These are phyloP conservation scores for Sinhomidia bicolor DNA, from an alignment of 2,888 invertebrate species.

Conservation along the genomic window DNA sequence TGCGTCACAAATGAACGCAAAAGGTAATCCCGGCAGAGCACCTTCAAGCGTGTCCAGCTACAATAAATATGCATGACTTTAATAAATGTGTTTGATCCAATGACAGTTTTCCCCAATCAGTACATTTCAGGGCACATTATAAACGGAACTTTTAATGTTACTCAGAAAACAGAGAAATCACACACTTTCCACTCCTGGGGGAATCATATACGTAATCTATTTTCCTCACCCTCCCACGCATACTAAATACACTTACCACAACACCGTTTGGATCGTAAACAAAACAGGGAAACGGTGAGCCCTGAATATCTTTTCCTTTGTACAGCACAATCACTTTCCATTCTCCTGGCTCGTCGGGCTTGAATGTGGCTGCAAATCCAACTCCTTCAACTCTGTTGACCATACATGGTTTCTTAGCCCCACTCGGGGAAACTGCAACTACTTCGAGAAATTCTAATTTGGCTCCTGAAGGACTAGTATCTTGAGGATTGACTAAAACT, in stretches of 20 bases:
- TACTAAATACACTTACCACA: conserved; percentile 82
- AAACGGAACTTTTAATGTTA: too few species aligned
- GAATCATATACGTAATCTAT: too few species aligned
- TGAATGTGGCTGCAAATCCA: conserved; percentile 97
- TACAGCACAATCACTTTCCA: conserved; percentile 98
- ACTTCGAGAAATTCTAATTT: conserved; percentile 92
- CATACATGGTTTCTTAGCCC: conserved; percentile 90
- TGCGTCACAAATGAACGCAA: conserved; percentile 90
- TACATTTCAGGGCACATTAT: too few species aligned
- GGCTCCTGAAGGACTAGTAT: conserved; percentile 82
- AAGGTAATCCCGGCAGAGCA: conserved; percentile 92
- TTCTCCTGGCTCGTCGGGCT: conserved; percentile 97
- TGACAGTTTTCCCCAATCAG: too few species aligned
- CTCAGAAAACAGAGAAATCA: too few species aligned
- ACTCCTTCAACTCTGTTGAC: conserved; percentile 89
- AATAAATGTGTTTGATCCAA: too few species aligned
- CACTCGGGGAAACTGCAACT: conserved; percentile 95
- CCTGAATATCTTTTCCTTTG: conserved; percentile 96
- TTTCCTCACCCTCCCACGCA: neutral
- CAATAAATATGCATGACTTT: conserved; percentile 4
- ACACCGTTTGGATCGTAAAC: conserved; percentile 97
- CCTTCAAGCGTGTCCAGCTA: conserved; percentile 80
- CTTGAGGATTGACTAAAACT: conserved; percentile 87
- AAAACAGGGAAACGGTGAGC: conserved; percentile 97
- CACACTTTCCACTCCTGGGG: too few species aligned